Evolutionary conservation across 2,888 invertebrate genomes (phyloP).

Genomic region (Rotaria socialis): DNA sequence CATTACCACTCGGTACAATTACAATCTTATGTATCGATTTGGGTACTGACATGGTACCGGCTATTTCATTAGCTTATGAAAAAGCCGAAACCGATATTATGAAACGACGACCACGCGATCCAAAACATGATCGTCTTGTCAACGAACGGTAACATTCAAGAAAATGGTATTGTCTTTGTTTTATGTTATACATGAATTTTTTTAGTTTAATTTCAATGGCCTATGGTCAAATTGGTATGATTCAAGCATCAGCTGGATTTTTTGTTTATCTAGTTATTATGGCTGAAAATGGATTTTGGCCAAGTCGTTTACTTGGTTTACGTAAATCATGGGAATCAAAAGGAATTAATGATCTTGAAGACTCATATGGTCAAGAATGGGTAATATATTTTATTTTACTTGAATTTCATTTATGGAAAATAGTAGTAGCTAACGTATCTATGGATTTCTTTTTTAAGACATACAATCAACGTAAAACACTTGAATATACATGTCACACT

Average conservation of each 20-base stretch:
- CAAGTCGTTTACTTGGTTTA: slow-evolving; percentile 80
- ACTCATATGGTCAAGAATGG: slow-evolving; percentile 99
- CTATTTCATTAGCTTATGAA: slow-evolving; percentile 86
- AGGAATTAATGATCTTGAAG: slow-evolving; percentile 92
- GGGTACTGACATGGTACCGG: slow-evolving; percentile 95
- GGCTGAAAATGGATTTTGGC: slow-evolving; percentile 98
- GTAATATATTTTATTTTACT: not conserved
- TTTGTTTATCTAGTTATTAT: slow-evolving; percentile 99
- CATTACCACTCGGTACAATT: slow-evolving; percentile 88
- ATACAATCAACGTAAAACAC: slow-evolving; percentile 85
- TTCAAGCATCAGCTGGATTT: slow-evolving; percentile 99
- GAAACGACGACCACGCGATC: slow-evolving; percentile 84
- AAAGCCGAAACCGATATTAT: slow-evolving; percentile 85
- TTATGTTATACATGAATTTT: not conserved
- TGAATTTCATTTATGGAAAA: too few species aligned
- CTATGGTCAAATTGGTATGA: slow-evolving; percentile 99
- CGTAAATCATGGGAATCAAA: slow-evolving; percentile 97
- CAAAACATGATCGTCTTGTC: slow-evolving; percentile 83
- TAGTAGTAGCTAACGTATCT: not conserved
- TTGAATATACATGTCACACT: slow-evolving; percentile 95
- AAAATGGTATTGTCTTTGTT: too few species aligned
- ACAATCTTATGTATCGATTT: slow-evolving; percentile 97
- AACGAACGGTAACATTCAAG: slow-evolving; percentile 68
- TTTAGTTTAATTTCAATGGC: slow-evolving; percentile 86
- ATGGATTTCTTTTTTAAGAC: slow-evolving; percentile 61